Evolutionary conservation across 1,140 invertebrate species (phyloP).

Genomic region (Pseudomyrmex cubaensis): DNA sequence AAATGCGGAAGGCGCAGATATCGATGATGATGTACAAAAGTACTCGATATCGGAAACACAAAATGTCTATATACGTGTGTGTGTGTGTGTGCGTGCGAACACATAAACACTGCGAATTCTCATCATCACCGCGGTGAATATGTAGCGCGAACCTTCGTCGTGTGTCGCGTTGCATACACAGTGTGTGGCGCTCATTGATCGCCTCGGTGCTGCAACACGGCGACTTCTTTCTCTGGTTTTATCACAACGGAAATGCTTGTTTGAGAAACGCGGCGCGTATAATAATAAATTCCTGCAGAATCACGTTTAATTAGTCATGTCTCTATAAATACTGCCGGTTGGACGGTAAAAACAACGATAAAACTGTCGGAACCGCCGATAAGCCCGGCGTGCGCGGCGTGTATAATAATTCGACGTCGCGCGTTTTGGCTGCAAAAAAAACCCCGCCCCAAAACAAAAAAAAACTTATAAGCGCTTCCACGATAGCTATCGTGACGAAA

Average conservation of each 20-base stretch:
- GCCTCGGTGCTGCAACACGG: neutral
- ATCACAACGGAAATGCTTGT: neutral
- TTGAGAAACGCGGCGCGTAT: neutral
- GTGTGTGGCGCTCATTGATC: neutral
- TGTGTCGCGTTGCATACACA: neutral
- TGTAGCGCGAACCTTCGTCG: neutral
- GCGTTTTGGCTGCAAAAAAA: neutral
- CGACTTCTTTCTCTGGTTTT: neutral
- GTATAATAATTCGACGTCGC: neutral
- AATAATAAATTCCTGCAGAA: neutral
- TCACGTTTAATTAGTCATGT: conserved; percentile 23
- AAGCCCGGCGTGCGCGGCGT: neutral
- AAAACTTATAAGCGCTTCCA: neutral
- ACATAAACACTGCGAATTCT: too few species aligned
- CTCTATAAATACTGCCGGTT: conserved; percentile 1
- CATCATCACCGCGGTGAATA: too few species aligned
- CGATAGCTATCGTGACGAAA: conserved; percentile 6
- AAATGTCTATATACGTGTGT: neutral
- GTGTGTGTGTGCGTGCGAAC: too few species aligned
- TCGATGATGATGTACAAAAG: neutral
- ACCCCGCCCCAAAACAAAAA: neutral
- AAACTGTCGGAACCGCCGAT: neutral
- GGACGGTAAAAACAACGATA: neutral
- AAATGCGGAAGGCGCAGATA: neutral
- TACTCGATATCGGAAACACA: neutral